Conservation (phyloP, 1,140 invertebrate species). For the Zaprionus nigranus region DNA sequence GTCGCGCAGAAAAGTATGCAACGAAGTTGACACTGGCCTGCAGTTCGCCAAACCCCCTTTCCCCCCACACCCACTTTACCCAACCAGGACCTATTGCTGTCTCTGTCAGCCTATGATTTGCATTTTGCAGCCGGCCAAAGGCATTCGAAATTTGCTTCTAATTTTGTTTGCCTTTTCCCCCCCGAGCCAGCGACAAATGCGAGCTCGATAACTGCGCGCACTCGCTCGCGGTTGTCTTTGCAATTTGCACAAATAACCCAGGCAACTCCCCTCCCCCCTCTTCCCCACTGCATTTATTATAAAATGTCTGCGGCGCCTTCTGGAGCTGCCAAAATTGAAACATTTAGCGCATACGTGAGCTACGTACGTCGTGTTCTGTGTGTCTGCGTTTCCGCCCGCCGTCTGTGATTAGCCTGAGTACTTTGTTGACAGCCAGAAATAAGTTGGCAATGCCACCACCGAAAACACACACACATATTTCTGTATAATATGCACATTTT, state of each 20-base stretch:
- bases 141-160: slow-evolving; percentile 77
- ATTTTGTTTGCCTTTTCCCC: slow-evolving; percentile 70
- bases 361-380: slow-evolving; percentile 35
- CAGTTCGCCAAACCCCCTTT: not conserved
- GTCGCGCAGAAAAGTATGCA: slow-evolving; percentile 77
- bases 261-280: not conserved
- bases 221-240: slow-evolving; percentile 56
- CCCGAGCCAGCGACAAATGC: slow-evolving; percentile 50
- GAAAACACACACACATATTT: not conserved
- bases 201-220: slow-evolving; percentile 46
- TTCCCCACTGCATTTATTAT: slow-evolving; percentile 63
- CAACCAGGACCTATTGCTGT: not conserved
- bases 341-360: slow-evolving; percentile 48
- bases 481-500: not conserved
- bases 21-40: slow-evolving; percentile 50
- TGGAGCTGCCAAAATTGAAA: slow-evolving; percentile 79
- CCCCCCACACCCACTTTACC: not conserved
- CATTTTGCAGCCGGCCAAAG: slow-evolving; percentile 67
- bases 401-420: slow-evolving; percentile 72
- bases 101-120: slow-evolving; percentile 52
- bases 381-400: slow-evolving; percentile 47
- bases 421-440: slow-evolving; percentile 45
- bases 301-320: slow-evolving; percentile 68
- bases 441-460: not conserved
- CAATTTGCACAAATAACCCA: slow-evolving; percentile 17